Conservation (phyloP, 1,140 invertebrate species). For the Physella acuta region DNA sequence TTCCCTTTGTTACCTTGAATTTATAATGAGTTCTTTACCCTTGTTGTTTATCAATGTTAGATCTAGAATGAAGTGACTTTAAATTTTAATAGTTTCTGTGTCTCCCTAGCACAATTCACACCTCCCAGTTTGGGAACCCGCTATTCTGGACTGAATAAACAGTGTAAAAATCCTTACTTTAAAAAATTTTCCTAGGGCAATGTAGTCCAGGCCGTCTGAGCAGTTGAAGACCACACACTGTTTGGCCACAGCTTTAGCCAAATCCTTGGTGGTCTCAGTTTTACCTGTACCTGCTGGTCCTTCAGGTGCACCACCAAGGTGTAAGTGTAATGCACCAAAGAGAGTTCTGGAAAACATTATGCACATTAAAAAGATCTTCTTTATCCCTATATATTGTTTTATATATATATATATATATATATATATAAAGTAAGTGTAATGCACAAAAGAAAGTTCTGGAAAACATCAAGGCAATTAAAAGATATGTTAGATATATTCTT, state of each 20-base stretch:
- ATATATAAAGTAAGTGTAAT: too few relatives aligned
- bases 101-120: too few relatives aligned
- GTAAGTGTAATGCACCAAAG: conserved; percentile 19
- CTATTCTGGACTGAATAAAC: too few relatives aligned
- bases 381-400: not conserved
- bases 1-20: too few relatives aligned
- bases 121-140: too few relatives aligned
- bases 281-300: conserved; percentile 26
- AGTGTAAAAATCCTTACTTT: too few relatives aligned
- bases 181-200: conserved; percentile 77
- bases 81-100: too few relatives aligned
- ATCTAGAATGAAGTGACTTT: too few relatives aligned
- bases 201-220: conserved; percentile 87
- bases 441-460: not conserved
- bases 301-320: conserved; percentile 25
- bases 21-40: too few relatives aligned
- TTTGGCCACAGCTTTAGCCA: conserved; percentile 29
- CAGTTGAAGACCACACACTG: conserved; percentile 95
- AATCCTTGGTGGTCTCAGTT: conserved; percentile 25
- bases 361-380: not conserved
- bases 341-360: conserved; percentile 80
- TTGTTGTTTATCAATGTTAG: too few relatives aligned
- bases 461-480: not conserved
- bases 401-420: not conserved
- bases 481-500: too few relatives aligned